Base-by-base conservation (phyloP, 2,888 invertebrate genomes). In the Phortica magna region DNA sequence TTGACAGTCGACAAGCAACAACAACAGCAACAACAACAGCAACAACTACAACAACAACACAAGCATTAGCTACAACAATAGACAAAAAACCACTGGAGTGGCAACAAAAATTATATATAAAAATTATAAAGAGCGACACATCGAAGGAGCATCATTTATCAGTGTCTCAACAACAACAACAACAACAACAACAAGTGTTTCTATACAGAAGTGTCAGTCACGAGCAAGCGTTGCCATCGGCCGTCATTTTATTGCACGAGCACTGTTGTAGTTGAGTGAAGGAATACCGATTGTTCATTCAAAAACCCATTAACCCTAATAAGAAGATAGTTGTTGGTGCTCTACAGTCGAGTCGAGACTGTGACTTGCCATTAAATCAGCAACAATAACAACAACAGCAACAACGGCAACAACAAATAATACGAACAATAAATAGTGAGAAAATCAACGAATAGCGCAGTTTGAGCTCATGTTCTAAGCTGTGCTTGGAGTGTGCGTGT, bases 281-380 rank as follows among this genome's bases (percentile, higher is more conserved):
- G 86, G 84, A 83, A 86, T 88, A 82, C 82, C 79, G 84, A 83
- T 84, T 84, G 83, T 81, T 85, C 83, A 83, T 87, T 89, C 82
- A 87, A 84, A 85, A 83, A 88, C 78, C 83, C 82, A 89, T 89
- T 88, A 89, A 83, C 82, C 85, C 83, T 84, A 84, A 83, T 84
- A 83, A 85, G 86, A 76, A 77, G 61, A 48, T 43, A 76, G 64
- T 31, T 31, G 31, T 31, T 31, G 31, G 31, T 31, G 31, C 5
- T 31, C 3, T 31, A 31, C 1, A 31, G 1, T 1, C 31, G 31
- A 31, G 31, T 31, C 31, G 5, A 31, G 31, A 31, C 31, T 31
- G 31, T 31, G 31, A 31, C 31, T 2, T 31, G 31, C 31, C 14
- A 48, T 48, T 48, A 12, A 48, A 48, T 14, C 68, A 61, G 22